Conservation (phyloP, 1,140 invertebrate species). For the Platorchestia sp. region DNA sequence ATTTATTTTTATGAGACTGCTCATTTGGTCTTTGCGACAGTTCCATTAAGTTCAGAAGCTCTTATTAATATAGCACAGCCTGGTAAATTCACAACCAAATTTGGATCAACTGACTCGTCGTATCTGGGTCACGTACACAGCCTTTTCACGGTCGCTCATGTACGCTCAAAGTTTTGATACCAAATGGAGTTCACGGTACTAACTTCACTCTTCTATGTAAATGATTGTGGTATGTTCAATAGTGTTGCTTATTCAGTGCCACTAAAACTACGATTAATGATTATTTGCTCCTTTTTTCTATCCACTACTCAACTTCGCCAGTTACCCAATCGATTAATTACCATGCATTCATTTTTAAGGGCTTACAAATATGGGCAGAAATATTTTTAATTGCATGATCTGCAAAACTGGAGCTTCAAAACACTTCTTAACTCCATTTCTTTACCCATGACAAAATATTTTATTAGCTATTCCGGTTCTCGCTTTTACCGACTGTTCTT, state of each 20-base stretch:
- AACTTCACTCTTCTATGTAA: not conserved
- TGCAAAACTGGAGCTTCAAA: not conserved
- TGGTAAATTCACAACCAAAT: not conserved
- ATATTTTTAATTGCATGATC: not conserved
- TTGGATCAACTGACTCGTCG: not conserved
- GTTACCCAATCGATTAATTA: not conserved
- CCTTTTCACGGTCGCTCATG: not conserved
- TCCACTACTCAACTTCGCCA: not conserved
- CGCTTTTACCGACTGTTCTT: not conserved
- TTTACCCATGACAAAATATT: not conserved
- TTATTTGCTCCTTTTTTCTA: not conserved
- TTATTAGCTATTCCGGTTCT: not conserved
- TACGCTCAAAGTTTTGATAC: not conserved
- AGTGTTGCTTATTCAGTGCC: too few species aligned
- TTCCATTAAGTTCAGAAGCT: not conserved
- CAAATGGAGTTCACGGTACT: not conserved
- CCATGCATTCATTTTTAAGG: not conserved
- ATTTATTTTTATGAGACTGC: not conserved
- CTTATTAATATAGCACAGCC: not conserved
- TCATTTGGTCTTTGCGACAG: not conserved
- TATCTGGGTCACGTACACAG: not conserved
- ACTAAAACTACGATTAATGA: too few species aligned
- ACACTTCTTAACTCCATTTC: not conserved
- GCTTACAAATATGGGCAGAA: not conserved
- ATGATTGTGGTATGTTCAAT: too few species aligned